Base-by-base conservation (phyloP, 2,113 vertebrate genomes). In the Lichenostomus cassidix region DNA sequence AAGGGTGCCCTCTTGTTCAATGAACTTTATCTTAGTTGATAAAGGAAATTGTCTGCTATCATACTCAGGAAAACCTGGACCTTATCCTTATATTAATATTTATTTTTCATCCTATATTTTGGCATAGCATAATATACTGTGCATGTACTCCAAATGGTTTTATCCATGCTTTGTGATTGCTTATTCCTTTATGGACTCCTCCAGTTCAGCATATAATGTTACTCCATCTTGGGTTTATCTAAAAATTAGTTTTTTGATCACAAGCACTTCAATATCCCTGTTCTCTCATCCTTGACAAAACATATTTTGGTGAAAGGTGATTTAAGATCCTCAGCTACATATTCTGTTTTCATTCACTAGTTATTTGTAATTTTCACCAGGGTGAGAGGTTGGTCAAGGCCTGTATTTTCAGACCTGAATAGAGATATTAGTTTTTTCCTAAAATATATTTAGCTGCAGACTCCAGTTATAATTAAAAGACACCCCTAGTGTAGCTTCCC, bases 41-140 rank as follows among this genome's bases (percentile, higher is more conserved):
- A 90, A 89, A 71, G 47, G 49, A 92, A 94, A 84, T 60, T 71
- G 6, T 65, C 69, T 81, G 17, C 24, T 89, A 16, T 87, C 39
- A 60, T 21, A 70, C 15, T 63, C 15, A 81, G 73, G 76, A 94
- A 95, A 89, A 92, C 28, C 35, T 64, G 52, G 39, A 63, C 62
- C 27, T 75, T 96, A 77, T 27, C 46, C 20, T 83, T 95, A 63
- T 50, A 73, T 49, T 63, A 71, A 64, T 83, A 65, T 74, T 83
- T 81, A 27, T 89, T 83, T 90, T 94, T 83, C 80, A 60, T 53
- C 20, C 17, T 89, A 16, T 90, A 67, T 63, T 86, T 93, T 94
- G 87, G 14, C 46, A 46, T 28, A 44, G 15, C 11, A 14, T 47
- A 65, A 44, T 47, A 55, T n/a, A 55, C 4, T 59, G 12, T 53